phyloP scores from a whole-genome alignment of 2,113 vertebrate species.

The Xiphophorus couchianus region DNA sequence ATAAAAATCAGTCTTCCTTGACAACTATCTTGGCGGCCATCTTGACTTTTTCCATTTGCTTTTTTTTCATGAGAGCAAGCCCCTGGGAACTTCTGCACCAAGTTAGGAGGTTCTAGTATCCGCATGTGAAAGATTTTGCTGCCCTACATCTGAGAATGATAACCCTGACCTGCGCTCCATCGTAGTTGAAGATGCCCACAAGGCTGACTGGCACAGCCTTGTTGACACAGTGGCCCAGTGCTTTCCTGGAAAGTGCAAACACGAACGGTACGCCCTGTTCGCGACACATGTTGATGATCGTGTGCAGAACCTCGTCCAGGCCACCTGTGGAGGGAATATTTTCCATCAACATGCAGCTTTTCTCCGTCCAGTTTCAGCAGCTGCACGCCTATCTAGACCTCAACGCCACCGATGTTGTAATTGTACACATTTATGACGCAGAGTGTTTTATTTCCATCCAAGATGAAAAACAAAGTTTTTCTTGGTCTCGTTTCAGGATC shows the following conservation, averaged over 20 bases:
- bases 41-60: too few relatives aligned
- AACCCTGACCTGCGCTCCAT: conserved; percentile 91
- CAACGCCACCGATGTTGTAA: neutral
- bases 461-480: neutral
- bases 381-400: neutral
- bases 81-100: too few relatives aligned
- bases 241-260: conserved; percentile 94
- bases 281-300: conserved; percentile 89
- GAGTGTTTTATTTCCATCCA: neutral
- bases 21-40: too few relatives aligned
- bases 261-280: conserved; percentile 93
- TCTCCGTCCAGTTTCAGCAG: neutral
- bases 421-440: neutral
- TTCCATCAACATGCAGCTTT: neutral
- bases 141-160: too few relatives aligned
- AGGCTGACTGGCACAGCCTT: conserved; percentile 96
- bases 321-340: conserved; percentile 82
- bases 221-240: conserved; percentile 93
- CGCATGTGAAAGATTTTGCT: too few relatives aligned
- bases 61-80: too few relatives aligned
- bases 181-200: conserved; percentile 98
- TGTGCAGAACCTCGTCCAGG: conserved; percentile 93
- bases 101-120: too few relatives aligned
- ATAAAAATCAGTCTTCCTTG: too few relatives aligned
- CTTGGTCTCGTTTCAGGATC: neutral